phyloP scores from a whole-genome alignment of 2,888 invertebrate genomes.

The Euzetes globulus region DNA sequence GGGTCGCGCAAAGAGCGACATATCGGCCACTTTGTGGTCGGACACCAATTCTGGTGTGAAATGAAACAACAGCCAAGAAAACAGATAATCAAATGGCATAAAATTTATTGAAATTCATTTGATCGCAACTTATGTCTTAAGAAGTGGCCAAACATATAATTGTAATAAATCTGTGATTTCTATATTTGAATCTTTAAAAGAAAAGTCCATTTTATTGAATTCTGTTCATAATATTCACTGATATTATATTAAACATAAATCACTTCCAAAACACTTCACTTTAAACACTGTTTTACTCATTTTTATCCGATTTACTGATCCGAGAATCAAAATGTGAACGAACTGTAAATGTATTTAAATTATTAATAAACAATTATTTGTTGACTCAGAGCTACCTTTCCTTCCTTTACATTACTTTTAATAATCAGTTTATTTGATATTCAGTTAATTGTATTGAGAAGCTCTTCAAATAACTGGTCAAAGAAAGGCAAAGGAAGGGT shows the following conservation, averaged over 20 bases:
- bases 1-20: constrained; percentile 34
- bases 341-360: neutral
- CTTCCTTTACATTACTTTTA: neutral
- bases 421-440: neutral
- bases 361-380: neutral
- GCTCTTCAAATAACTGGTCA: neutral
- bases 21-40: constrained; percentile 36
- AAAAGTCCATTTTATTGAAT: constrained; percentile 5
- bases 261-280: neutral
- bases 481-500: too few species aligned
- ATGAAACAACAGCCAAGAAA: constrained; percentile 33
- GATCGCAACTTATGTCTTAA: neutral
- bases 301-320: constrained; percentile 11
- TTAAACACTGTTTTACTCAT: neutral
- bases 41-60: constrained; percentile 31
- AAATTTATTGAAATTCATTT: constrained; percentile 11
- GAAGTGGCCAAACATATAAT: neutral
- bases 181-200: neutral
- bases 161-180: constrained; percentile 22
- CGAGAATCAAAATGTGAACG: constrained; percentile 15
- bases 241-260: neutral
- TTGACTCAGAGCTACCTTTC: neutral
- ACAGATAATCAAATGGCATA: constrained; percentile 33
- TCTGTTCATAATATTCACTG: constrained; percentile 14
- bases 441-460: neutral